These are phyloP conservation scores for Dryobotodes eremita DNA, from an alignment of 2,888 invertebrate genomes.

Conservation along the genomic window DNA sequence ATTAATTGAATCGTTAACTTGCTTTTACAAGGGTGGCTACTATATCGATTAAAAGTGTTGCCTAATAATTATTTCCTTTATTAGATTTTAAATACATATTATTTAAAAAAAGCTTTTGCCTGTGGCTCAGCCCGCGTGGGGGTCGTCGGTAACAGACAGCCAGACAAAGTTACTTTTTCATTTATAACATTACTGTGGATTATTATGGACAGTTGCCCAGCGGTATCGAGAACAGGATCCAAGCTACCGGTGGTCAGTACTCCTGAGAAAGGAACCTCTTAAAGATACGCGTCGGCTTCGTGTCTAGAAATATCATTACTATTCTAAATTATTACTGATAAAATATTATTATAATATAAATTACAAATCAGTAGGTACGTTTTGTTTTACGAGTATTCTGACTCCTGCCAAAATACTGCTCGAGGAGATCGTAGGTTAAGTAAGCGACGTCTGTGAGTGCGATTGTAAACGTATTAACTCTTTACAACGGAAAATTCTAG, in stretches of 20 bases:
- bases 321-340: neutral
- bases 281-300: neutral
- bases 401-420: neutral
- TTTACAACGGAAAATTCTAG: neutral
- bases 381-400: neutral
- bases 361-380: neutral
- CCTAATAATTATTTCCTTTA: neutral
- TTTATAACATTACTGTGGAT: too few species aligned
- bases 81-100: neutral
- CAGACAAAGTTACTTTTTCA: too few species aligned
- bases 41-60: conserved; percentile 5
- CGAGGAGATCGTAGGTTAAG: neutral
- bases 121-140: too few species aligned
- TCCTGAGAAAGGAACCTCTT: neutral
- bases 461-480: neutral
- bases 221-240: neutral
- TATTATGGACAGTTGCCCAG: too few species aligned
- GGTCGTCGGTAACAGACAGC: too few species aligned
- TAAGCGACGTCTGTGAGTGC: neutral
- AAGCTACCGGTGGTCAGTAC: neutral
- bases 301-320: neutral
- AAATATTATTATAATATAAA: neutral
- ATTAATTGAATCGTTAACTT: conserved; percentile 18
- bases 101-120: too few species aligned
- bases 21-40: neutral